Conservation (phyloP, 2,888 invertebrate genomes). For the Plebejus melissa region DNA sequence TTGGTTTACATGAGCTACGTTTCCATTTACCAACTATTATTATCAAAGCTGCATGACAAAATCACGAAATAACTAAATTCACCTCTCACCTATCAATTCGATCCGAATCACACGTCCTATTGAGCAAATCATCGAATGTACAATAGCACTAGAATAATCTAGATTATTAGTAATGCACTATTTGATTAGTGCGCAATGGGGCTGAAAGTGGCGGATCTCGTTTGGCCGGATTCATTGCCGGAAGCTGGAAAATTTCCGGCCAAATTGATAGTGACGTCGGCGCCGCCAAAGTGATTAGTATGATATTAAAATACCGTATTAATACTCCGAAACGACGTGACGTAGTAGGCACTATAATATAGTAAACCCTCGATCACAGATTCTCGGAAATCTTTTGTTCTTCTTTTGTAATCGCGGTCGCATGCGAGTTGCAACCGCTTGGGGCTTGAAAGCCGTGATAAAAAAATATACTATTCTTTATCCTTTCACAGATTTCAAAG, state of each 20-base stretch:
- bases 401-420: no score
- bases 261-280: conserved; percentile 60
- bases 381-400: no score
- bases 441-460: no score
- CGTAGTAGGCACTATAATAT: neutral
- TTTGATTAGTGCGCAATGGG: conserved; percentile 66
- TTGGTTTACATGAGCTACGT: neutral
- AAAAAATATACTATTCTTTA: no score
- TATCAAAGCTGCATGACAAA: neutral
- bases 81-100: neutral
- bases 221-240: conserved; percentile 68
- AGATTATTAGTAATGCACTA: conserved; percentile 38
- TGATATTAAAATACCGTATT: conserved; percentile 32
- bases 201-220: conserved; percentile 72
- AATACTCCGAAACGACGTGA: neutral
- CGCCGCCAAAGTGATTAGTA: conserved; percentile 37
- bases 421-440: no score
- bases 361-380: no score
- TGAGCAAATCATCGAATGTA: conserved; percentile 13
- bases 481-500: no score
- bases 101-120: conserved; percentile 9
- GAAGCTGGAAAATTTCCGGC: conserved; percentile 66
- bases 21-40: neutral
- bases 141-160: conserved; percentile 21
- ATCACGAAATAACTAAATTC: neutral